Evolutionary conservation across 2,888 invertebrate species (phyloP), one percentile per base, ranked within the genome.

Genomic region (Rhopalosiphum nymphaeae): DNA sequence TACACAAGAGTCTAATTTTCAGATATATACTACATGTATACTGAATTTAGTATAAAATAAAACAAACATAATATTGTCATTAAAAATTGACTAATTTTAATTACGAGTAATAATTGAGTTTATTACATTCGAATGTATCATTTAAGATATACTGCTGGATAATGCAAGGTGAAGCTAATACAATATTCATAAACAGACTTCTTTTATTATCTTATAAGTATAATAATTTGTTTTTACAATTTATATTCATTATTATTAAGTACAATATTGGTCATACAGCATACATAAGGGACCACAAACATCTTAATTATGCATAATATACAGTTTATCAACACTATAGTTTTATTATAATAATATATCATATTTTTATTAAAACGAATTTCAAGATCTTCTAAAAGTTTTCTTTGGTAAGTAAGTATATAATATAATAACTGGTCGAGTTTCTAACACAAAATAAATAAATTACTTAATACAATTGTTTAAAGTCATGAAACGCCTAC

Each of bases 141-240:
- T 16, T 67, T n/a, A n/a, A 67, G 16, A 67, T n/a, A 16, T 67
- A 5, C 5, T n/a, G n/a, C 13, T n/a, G n/a, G n/a, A 21, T 36
- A 9, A 29, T 46, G 29, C 26, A 25, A 26, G 42, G 56, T 44
- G 13, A 56, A 86, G 29, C 5, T n/a, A 56, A 89, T 61, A 90
- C 29, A n/a, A 86, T 61, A 86, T 67, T 94, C 86, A 94, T 86
- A 53, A 91, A 94, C 94, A 94, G 90, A 94, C 94, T 94, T 94
- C 90, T 94, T 67, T 94, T 94, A 94, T 94, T 94, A 94, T 91
- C 57, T 85, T 86, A 94, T 84, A 86, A 91, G 85, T 94, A 91
- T 49, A 90, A 89, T 93, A 89, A 89, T 94, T 94, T 90, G 90
- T 94, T 94, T 90, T 90, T 94, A 94, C 94, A 94, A 86, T 91